These are phyloP conservation scores for Yponomeuta plumbellus DNA, from an alignment of 2,888 invertebrate species.

Conservation along the genomic window DNA sequence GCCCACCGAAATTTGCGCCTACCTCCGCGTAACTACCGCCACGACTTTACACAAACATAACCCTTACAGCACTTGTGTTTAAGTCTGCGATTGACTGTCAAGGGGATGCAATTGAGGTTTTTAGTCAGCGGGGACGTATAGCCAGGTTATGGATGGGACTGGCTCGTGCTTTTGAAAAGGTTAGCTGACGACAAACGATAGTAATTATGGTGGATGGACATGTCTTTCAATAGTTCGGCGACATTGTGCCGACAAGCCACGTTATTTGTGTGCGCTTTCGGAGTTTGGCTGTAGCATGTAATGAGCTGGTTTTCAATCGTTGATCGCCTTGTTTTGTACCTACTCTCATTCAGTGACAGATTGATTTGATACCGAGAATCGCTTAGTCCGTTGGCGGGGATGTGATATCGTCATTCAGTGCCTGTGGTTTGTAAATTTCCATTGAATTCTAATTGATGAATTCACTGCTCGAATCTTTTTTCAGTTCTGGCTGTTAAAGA, in stretches of 20 bases:
- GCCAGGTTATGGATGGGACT: slow-evolving; percentile 44
- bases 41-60: not conserved
- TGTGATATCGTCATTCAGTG: not conserved
- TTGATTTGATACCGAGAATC: not conserved
- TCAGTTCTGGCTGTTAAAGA: too few relatives aligned
- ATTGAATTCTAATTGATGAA: too few relatives aligned
- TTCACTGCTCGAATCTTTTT: too few relatives aligned
- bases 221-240: slow-evolving; percentile 18
- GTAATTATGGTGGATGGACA: slow-evolving; percentile 29
- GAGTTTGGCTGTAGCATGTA: not conserved
- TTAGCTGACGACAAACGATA: slow-evolving; percentile 37
- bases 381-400: not conserved
- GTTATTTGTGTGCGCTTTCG: not conserved
- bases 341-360: not conserved
- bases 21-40: not conserved
- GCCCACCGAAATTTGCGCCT: slow-evolving; percentile 11
- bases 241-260: not conserved
- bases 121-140: slow-evolving; percentile 18
- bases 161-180: slow-evolving; percentile 39
- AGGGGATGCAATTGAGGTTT: slow-evolving; percentile 19
- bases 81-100: not conserved
- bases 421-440: too few relatives aligned
- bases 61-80: not conserved
- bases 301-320: not conserved
- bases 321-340: not conserved